phyloP scores from a whole-genome alignment of 2,113 vertebrate genomes.

The Sisor rabdophorus region DNA sequence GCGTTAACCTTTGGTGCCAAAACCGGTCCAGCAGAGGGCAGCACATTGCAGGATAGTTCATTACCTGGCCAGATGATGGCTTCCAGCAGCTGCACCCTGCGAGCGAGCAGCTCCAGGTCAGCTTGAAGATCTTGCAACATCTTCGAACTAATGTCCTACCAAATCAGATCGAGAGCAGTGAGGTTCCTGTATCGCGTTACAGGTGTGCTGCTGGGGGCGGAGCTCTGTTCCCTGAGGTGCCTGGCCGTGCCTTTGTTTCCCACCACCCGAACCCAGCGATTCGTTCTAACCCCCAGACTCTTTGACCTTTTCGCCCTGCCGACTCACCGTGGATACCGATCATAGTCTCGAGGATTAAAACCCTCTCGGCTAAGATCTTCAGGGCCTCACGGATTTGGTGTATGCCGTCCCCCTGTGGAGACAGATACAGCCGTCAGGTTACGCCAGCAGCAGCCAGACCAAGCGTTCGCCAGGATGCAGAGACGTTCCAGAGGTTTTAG shows the following conservation, averaged over 20 bases:
- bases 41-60: conserved; percentile 32
- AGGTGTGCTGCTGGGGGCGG: conserved; percentile 52
- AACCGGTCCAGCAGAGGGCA: conserved; percentile 36
- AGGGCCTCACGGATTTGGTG: conserved; percentile 98
- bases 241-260: not conserved
- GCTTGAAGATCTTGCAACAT: conserved; percentile 93
- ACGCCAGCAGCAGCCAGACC: conserved; percentile 67
- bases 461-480: conserved; percentile 68
- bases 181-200: conserved; percentile 54
- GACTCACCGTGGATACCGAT: conserved; percentile 99
- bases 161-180: conserved; percentile 81
- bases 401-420: conserved; percentile 96
- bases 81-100: conserved; percentile 98
- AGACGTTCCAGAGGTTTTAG: conserved; percentile 51
- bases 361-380: conserved; percentile 99
- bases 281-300: conserved; percentile 20
- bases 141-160: conserved; percentile 97
- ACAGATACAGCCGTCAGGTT: conserved; percentile 94
- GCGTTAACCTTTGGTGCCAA: not conserved
- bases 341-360: conserved; percentile 99
- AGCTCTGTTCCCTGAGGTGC: conserved; percentile 54
- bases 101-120: conserved; percentile 96
- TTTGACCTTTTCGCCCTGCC: conserved; percentile 65
- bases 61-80: conserved; percentile 99
- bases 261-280: not conserved